Percentiles rank a stretch among this genome's conserved stretches.
phyloP scores from a whole-genome alignment of 2,113 vertebrate genomes.

The Phrynosoma platyrhinos region DNA sequence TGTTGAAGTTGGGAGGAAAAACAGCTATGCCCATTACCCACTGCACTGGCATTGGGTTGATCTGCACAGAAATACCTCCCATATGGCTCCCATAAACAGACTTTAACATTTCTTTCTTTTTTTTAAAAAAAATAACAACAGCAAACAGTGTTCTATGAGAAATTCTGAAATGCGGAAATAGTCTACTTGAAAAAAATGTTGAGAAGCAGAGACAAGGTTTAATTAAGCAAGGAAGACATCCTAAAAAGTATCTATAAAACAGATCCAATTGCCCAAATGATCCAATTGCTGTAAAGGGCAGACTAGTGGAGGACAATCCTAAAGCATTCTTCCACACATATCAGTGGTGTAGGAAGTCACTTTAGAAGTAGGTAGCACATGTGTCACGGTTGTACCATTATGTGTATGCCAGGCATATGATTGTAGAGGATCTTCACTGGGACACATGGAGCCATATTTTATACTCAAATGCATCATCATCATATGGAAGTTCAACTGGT shows the following conservation, averaged over 20 bases:
- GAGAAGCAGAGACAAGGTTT: neutral
- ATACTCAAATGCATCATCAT: slow-evolving; percentile 28
- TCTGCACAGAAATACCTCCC: neutral
- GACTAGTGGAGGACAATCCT: neutral
- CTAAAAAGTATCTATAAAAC: neutral
- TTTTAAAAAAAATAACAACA: neutral
- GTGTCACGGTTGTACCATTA: neutral
- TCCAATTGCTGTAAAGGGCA: neutral
- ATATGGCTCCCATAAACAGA: neutral
- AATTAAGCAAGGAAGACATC: neutral
- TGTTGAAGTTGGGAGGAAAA: neutral
- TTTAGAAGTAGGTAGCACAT: neutral
- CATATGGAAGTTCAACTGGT: slow-evolving; percentile 1
- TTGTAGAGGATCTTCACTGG: neutral
- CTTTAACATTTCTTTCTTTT: neutral
- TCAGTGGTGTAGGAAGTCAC: neutral
- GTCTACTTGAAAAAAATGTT: neutral
- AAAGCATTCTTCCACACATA: neutral
- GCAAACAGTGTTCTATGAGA: neutral
- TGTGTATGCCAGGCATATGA: no score
- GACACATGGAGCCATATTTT: neutral
- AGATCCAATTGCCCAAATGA: neutral
- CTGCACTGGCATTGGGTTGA: neutral
- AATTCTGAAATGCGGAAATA: neutral
- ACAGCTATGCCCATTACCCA: neutral